phyloP scores from a whole-genome alignment of 1,140 invertebrate genomes.

The Harlomillsia oculata region DNA sequence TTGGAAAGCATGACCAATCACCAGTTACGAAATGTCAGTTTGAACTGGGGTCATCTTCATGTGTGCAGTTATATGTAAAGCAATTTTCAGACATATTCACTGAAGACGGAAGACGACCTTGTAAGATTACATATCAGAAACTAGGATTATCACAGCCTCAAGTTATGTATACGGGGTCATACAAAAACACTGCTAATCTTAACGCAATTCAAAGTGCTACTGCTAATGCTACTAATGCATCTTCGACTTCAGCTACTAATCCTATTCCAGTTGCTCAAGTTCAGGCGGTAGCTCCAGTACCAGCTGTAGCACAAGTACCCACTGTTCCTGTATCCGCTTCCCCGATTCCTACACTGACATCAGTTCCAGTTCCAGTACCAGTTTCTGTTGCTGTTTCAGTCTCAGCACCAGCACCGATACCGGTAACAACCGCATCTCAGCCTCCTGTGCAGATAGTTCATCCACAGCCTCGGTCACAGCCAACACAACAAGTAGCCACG shows the following conservation, averaged over 20 bases:
- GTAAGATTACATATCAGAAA: constrained; percentile 35
- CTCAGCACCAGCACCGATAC: not conserved
- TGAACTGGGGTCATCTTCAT: constrained; percentile 24
- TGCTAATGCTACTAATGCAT: constrained; percentile 11
- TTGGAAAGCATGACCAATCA: constrained; percentile 1
- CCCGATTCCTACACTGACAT: not conserved
- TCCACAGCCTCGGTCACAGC: constrained; percentile 25
- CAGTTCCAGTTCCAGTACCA: not conserved
- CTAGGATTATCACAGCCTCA: constrained; percentile 25
- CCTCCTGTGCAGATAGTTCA: constrained; percentile 33
- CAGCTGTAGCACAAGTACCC: not conserved
- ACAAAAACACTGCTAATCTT: no score
- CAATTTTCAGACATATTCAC: constrained; percentile 35
- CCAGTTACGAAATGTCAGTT: constrained; percentile 33
- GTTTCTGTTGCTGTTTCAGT: not conserved
- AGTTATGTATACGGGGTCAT: constrained; percentile 4
- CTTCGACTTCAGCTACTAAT: constrained; percentile 3
- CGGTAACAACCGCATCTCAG: constrained; percentile 9
- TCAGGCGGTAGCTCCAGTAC: not conserved
- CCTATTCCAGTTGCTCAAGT: not conserved
- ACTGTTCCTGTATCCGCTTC: no score
- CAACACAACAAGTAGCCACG: constrained; percentile 8
- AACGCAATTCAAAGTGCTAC: not conserved
- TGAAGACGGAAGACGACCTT: constrained; percentile 24
- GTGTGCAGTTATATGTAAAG: constrained; percentile 28